A percentile compares a stretch with the other conserved stretches of the same genome.
These are phyloP conservation scores for Hoplostethus mediterraneus DNA, from an alignment of 2,797 vertebrate genomes.

Conservation along the genomic window DNA sequence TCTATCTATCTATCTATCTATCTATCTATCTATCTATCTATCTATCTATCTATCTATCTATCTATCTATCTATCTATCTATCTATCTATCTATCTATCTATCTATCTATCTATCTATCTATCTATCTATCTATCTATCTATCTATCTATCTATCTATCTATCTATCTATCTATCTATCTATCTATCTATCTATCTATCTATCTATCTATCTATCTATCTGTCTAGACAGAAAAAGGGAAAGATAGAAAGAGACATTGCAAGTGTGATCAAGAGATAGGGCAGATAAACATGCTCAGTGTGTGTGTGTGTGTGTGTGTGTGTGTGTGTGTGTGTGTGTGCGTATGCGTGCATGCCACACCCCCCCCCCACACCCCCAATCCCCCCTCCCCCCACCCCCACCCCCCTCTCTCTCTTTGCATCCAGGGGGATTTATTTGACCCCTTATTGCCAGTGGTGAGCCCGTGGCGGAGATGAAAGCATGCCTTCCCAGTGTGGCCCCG, in stretches of 20 bases:
- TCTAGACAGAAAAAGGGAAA: background rate
- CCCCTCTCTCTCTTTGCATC: slow-evolving; percentile 53
- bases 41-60: background rate
- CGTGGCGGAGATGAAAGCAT: slow-evolving; percentile 94
- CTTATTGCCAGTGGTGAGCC: slow-evolving; percentile 85
- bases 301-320: slow-evolving; percentile 17
- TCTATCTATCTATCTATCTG: background rate
- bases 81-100: slow-evolving; percentile 1
- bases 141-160: background rate
- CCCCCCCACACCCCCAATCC: slow-evolving; percentile 14
- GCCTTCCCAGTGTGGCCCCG: slow-evolving; percentile 85
- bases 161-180: slow-evolving; percentile 2
- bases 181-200: slow-evolving; percentile 1
- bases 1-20: background rate
- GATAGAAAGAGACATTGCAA: background rate
- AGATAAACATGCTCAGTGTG: slow-evolving; percentile 54
- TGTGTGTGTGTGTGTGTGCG: slow-evolving; percentile 25
- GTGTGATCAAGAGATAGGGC: slow-evolving; percentile 1
- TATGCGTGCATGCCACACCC: slow-evolving; percentile 24
- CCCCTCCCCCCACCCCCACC: slow-evolving; percentile 33
- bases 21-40: background rate
- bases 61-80: slow-evolving; percentile 1
- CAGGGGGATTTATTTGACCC: slow-evolving; percentile 84
- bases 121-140: slow-evolving; percentile 1
- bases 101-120: slow-evolving; percentile 6